These are phyloP conservation scores for Falcunculus frontatus DNA, from an alignment of 2,113 vertebrate genomes.

Conservation along the genomic window DNA sequence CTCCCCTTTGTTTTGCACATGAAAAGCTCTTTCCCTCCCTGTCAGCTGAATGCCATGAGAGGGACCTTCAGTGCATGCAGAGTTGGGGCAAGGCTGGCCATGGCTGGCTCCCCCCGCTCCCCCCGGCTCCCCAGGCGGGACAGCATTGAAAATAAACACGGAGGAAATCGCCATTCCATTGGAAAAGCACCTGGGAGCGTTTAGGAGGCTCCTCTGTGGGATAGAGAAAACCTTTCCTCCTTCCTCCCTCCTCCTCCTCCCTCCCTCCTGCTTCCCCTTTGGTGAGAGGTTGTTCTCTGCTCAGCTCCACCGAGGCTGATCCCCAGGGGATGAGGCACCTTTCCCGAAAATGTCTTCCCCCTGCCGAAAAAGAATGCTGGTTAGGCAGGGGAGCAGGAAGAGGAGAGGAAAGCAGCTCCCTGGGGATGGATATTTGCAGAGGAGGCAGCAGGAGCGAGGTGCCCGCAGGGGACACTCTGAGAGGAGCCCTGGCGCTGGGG, in stretches of 20 bases:
- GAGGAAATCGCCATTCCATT: background rate
- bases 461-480: background rate
- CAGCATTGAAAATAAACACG: background rate
- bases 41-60: background rate
- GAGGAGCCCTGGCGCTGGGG: background rate
- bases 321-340: background rate
- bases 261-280: background rate
- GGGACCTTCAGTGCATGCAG: background rate
- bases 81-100: background rate
- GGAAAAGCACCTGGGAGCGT: background rate
- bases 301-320: background rate
- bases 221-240: background rate
- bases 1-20: background rate
- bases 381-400: background rate
- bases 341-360: background rate
- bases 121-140: background rate
- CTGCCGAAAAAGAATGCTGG: background rate
- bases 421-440: background rate
- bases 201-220: background rate
- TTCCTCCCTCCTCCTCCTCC: background rate
- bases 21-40: slow-evolving; percentile 14
- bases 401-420: background rate
- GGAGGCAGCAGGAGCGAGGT: background rate
- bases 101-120: background rate
- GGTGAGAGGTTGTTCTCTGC: background rate